These are phyloP conservation scores for Rattus norvegicus DNA, from an alignment of 2,113 vertebrate species.

Conservation along the genomic window DNA sequence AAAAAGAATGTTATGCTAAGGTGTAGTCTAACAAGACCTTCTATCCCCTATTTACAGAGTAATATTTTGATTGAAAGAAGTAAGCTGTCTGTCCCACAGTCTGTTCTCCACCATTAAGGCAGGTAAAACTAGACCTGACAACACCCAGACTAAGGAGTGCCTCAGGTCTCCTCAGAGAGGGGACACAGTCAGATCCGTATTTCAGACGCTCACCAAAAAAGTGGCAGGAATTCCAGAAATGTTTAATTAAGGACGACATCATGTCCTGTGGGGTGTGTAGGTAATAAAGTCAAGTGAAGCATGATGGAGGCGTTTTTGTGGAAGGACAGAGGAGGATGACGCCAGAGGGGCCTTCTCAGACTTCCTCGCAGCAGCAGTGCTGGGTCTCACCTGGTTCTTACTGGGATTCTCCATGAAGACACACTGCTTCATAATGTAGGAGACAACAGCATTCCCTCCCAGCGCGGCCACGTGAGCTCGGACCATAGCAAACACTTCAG, in stretches of 20 bases:
- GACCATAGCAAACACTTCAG: constrained; percentile 99
- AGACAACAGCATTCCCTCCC: constrained; percentile 97
- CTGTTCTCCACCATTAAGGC: not conserved
- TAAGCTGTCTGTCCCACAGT: not conserved
- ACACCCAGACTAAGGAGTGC: not conserved
- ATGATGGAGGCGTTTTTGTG: not conserved
- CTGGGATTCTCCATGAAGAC: constrained; percentile 99
- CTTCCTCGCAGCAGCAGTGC: not conserved
- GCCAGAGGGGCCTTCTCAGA: not conserved
- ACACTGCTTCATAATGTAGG: constrained; percentile 99
- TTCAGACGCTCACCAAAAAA: not conserved
- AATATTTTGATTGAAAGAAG: not conserved
- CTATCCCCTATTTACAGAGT: not conserved
- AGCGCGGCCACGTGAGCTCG: constrained; percentile 96
- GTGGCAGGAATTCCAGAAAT: too few species aligned
- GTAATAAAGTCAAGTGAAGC: not conserved
- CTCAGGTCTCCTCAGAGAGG: not conserved
- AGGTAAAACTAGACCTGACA: not conserved
- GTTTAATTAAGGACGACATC: too few species aligned
- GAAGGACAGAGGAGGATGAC: too few species aligned
- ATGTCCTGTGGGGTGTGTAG: not conserved
- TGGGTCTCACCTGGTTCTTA: constrained; percentile 95
- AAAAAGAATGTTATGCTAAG: constrained; percentile 26
- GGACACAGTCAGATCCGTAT: not conserved
- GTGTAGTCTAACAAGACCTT: constrained; percentile 16